A percentile compares a stretch with the other conserved stretches of the same genome.
Conservation (phyloP, 2,113 vertebrate species). For the Apus apus region DNA sequence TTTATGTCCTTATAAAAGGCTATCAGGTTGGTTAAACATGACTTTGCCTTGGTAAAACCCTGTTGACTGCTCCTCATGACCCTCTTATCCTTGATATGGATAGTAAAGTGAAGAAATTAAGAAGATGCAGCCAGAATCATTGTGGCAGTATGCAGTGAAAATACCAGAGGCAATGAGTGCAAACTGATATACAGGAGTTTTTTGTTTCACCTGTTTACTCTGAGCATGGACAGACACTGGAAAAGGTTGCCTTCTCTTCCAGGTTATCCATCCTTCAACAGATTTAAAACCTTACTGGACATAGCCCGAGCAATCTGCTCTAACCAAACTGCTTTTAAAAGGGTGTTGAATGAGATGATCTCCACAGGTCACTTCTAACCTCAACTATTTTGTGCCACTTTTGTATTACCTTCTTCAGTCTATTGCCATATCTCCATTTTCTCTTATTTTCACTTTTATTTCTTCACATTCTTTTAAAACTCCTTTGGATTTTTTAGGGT, state of each 20-base stretch:
- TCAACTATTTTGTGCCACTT: neutral
- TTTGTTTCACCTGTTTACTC: neutral
- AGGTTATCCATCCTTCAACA: neutral
- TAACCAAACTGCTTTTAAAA: neutral
- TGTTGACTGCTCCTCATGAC: no score
- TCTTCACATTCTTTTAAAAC: neutral
- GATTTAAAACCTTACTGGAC: neutral
- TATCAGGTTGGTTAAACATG: no score
- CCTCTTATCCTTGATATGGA: neutral
- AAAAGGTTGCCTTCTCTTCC: neutral
- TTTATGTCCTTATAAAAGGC: no score
- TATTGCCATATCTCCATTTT: neutral
- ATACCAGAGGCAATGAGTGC: neutral
- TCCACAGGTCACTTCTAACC: neutral
- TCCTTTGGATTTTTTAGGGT: neutral
- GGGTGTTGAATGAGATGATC: neutral
- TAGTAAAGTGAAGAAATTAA: neutral
- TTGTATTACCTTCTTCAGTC: neutral
- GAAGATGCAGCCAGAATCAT: neutral
- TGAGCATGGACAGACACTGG: neutral
- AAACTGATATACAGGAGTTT: neutral
- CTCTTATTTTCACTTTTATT: neutral
- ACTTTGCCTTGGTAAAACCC: no score
- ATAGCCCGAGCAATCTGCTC: neutral
- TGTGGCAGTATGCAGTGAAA: neutral